Evolutionary conservation across 2,888 invertebrate species (phyloP), one percentile per base, ranked within the genome.

Genomic region (Atherix ibis): DNA sequence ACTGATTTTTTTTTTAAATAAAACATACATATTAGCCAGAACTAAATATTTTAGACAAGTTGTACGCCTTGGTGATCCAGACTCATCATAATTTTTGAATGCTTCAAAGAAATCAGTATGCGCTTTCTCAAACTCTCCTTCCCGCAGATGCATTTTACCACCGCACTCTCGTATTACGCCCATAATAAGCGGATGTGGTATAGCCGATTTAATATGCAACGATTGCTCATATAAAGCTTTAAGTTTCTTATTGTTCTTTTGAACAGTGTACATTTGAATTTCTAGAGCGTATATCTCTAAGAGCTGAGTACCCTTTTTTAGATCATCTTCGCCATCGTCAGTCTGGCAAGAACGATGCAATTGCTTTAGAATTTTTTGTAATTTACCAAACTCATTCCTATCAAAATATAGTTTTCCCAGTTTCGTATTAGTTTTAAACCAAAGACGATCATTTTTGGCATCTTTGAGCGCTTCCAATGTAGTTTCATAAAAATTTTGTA

Each of bases 381-480:
- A 63, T 65, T 92, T 91, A 43, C 77, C 79, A 56, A 85, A 97
- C 56, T 97, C 95, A 33, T 78, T 83, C 38, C 95, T 71, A 63
- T 99, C 98, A 52, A 92, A 97, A 60, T 98, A 98, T 16, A 98
- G 66, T 63, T 98, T 98, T 30, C 97, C 98, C 46, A 98, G 65
- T 66, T 98, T 98, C 1, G 95, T 97, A 57, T 98, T 98, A 1
- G 98, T 99, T 64, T 99, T 99, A 59, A 99, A 99, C 98, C 98
- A 98, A 35, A 98, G 65, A 41, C 98, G 71, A 63, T 99, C 98
- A 60, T 98, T 99, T 61, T 97, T 97, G 2, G 97, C 95, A 67
- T 98, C 97, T 58, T 89, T 91, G 36, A 91, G 60, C 6, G 91
- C 91, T 54, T 91, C 91, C 49, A 91, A 62, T 1, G 91, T 91